These are phyloP conservation scores for Ifrita kowaldi DNA, from an alignment of 2,113 vertebrate species.

Conservation along the genomic window DNA sequence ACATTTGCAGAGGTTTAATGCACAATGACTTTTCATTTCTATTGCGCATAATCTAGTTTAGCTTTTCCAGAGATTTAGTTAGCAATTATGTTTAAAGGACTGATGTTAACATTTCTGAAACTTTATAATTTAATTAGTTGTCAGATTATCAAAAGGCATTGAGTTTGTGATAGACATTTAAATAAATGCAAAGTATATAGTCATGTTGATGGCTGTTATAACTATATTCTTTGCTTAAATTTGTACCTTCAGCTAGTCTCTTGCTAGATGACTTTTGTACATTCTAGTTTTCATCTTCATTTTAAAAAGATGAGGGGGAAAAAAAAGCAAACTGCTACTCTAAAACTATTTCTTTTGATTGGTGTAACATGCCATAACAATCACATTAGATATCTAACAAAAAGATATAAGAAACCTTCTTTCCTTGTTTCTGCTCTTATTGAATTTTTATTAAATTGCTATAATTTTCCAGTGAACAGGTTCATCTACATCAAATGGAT, in stretches of 20 bases:
- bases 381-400: constrained; percentile 68
- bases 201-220: constrained; percentile 52
- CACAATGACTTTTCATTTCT: constrained; percentile 59
- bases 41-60: constrained; percentile 56
- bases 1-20: constrained; percentile 64
- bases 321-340: constrained; percentile 65
- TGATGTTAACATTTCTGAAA: constrained; percentile 64
- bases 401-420: constrained; percentile 69
- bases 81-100: constrained; percentile 60
- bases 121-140: constrained; percentile 73
- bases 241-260: constrained; percentile 62
- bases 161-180: constrained; percentile 68
- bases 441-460: constrained; percentile 76
- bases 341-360: constrained; percentile 71
- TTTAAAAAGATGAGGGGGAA: constrained; percentile 68
- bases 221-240: constrained; percentile 66
- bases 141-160: constrained; percentile 70
- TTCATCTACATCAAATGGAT: constrained; percentile 73
- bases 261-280: constrained; percentile 67
- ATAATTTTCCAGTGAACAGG: constrained; percentile 77
- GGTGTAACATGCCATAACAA: constrained; percentile 69
- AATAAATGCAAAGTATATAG: constrained; percentile 68
- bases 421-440: constrained; percentile 69
- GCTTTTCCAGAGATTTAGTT: constrained; percentile 62
- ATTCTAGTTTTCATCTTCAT: constrained; percentile 65